Conservation (phyloP, 2,888 invertebrate genomes). For the Platycnemis pennipes region DNA sequence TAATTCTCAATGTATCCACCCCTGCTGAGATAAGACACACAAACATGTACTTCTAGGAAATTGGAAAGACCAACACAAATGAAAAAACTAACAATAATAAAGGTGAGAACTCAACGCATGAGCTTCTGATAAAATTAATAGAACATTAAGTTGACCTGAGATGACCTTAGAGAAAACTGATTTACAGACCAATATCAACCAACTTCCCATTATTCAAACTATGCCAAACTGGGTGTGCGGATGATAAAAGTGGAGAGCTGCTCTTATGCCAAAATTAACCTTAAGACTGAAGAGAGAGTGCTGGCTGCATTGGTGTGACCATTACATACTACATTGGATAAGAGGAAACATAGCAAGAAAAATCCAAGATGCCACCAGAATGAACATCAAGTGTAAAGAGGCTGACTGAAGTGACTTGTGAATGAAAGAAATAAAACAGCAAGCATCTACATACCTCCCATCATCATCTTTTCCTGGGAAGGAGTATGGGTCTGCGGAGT, state of each 20-base stretch:
- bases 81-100: not conserved
- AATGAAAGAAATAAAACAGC: not conserved
- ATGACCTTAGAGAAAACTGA: not conserved
- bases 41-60: not conserved
- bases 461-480: constrained; percentile 57
- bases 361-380: constrained; percentile 49
- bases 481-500: constrained; percentile 37
- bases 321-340: not conserved
- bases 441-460: constrained; percentile 49
- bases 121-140: no score
- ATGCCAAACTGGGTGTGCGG: constrained; percentile 41
- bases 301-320: constrained; percentile 20
- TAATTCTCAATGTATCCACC: no score
- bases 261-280: constrained; percentile 45
- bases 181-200: not conserved
- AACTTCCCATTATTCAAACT: constrained; percentile 5
- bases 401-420: constrained; percentile 48
- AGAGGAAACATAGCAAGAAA: not conserved
- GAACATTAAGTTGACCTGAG: no score
- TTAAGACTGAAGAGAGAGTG: not conserved
- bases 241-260: constrained; percentile 38
- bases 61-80: not conserved
- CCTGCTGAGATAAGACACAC: no score
- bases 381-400: not conserved
- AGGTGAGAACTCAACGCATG: no score